A percentile compares a stretch with the other conserved stretches of the same genome.
Evolutionary conservation across 1,140 invertebrate genomes (phyloP).

Genomic region (Musca vetustissima): DNA sequence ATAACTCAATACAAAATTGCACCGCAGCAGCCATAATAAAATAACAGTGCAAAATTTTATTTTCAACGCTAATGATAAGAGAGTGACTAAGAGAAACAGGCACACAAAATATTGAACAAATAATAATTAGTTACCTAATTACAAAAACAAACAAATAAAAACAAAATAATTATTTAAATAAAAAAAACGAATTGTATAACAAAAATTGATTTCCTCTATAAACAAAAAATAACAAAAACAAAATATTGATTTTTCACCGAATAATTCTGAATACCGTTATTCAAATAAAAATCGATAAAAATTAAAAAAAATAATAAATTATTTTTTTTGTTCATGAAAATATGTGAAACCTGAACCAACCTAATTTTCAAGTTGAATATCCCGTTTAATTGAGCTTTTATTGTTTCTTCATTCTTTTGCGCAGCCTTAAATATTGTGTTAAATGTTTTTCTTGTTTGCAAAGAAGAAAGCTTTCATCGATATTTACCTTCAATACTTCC

Average conservation of each 20-base stretch:
- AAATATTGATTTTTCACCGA: neutral
- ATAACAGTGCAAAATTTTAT: conserved; percentile 2
- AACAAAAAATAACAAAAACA: neutral
- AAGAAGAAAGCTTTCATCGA: neutral
- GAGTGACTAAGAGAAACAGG: neutral
- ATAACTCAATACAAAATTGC: neutral
- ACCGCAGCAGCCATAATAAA: neutral
- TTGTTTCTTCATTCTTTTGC: no score
- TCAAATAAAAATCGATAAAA: no score
- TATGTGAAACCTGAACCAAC: no score
- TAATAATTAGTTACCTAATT: neutral
- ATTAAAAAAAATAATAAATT: no score
- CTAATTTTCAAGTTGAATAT: no score
- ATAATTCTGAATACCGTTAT: no score
- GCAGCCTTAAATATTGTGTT: no score
- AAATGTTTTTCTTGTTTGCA: neutral
- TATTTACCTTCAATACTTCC: neutral
- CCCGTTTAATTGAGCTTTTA: no score
- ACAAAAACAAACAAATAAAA: neutral
- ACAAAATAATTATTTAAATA: neutral
- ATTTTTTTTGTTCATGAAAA: no score
- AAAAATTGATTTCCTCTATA: no score
- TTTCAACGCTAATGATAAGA: neutral
- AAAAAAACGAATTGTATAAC: neutral
- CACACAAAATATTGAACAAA: neutral